A percentile compares a stretch with the other conserved stretches of the same genome.
Evolutionary conservation across 2,888 invertebrate genomes (phyloP).

Genomic region (Polydrusus pterygomalis): DNA sequence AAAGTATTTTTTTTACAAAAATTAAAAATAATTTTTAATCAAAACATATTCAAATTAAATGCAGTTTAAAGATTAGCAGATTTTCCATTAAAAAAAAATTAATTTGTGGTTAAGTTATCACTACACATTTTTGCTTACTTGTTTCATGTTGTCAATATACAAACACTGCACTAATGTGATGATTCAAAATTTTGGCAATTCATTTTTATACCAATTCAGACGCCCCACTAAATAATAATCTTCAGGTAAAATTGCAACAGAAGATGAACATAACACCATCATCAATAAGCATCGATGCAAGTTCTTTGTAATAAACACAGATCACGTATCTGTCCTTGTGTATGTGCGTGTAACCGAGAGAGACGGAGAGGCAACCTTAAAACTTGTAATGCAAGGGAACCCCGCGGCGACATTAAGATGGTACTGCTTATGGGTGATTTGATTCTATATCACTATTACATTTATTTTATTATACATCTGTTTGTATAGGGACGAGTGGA

Average conservation of each 20-base stretch:
- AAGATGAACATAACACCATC: conserved; percentile 47
- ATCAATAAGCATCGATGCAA: conserved; percentile 21
- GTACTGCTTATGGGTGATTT: conserved; percentile 43
- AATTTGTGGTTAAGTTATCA: too few relatives aligned
- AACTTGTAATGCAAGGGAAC: conserved; percentile 3
- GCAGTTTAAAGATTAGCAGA: too few relatives aligned
- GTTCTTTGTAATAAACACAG: neutral
- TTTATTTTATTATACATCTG: conserved; percentile 31
- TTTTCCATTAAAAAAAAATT: too few relatives aligned
- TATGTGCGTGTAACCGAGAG: neutral
- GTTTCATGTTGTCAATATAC: conserved; percentile 49
- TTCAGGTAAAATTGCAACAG: conserved; percentile 46
- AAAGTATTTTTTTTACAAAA: too few relatives aligned
- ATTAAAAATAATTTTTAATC: too few relatives aligned
- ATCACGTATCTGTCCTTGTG: neutral
- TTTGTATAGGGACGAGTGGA: conserved; percentile 22
- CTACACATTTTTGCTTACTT: conserved; percentile 37
- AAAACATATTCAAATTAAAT: too few relatives aligned
- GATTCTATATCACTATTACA: conserved; percentile 33
- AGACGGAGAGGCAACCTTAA: conserved; percentile 9
- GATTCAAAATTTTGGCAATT: conserved; percentile 55
- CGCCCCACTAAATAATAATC: conserved; percentile 45
- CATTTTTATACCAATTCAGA: conserved; percentile 50
- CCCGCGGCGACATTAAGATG: conserved; percentile 29
- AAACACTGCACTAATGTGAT: conserved; percentile 49